Evolutionary conservation across 2,113 vertebrate genomes (phyloP).

Genomic region (Verasper variegatus): DNA sequence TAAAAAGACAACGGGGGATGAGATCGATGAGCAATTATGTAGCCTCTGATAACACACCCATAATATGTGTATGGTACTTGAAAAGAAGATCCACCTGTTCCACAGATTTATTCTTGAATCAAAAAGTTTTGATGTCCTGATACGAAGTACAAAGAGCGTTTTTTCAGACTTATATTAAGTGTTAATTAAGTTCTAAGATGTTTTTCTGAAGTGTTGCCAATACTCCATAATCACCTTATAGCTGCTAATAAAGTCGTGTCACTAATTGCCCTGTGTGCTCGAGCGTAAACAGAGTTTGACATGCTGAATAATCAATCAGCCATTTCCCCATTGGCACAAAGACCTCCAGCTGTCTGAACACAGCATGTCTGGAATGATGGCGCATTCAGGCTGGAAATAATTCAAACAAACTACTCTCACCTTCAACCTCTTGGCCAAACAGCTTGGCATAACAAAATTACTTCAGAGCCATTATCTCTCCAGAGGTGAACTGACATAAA

Average conservation of each 20-base stretch:
- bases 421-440: conserved; percentile 26
- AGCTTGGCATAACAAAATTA: background rate
- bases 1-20: background rate
- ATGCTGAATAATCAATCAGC: conserved; percentile 45
- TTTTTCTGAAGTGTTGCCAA: conserved; percentile 1
- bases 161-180: background rate
- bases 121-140: too few species aligned
- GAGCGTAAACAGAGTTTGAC: conserved; percentile 40
- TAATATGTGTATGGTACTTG: background rate
- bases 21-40: background rate
- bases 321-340: background rate
- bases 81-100: background rate
- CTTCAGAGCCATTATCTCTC: background rate
- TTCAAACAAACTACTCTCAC: conserved; percentile 40
- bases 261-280: background rate
- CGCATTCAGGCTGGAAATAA: conserved; percentile 28
- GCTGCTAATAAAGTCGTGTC: background rate
- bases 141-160: too few species aligned
- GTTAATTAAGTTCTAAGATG: background rate
- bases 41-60: background rate
- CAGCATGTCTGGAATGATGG: background rate
- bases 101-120: background rate
- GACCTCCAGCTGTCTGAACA: conserved; percentile 48
- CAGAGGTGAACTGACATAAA: conserved; percentile 6
- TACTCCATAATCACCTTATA: background rate